Base-by-base conservation (phyloP, 1,140 invertebrate species). In the Macrocentrus cingulum region DNA sequence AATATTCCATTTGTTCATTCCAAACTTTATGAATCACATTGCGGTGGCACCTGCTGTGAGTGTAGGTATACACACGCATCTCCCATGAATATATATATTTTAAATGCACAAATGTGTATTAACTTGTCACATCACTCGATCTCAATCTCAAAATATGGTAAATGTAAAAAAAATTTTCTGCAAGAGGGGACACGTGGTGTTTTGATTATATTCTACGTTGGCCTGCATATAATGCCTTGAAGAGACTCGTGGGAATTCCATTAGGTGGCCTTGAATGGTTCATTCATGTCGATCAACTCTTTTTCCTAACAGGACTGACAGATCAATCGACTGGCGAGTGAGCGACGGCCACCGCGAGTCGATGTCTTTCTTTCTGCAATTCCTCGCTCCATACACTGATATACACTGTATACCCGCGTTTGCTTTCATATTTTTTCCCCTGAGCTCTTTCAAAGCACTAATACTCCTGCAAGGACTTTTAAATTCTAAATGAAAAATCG, bases 271-370 rank as follows among this genome's bases (percentile, higher is more conserved):
- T 78, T 78, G 75, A 77, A 78, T 76, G 75, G 75, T 77, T 77
- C 76, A 77, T 78, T 78, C 76, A 76, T 78, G 76, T 76, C 74
- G 75, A 77, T 77, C 73, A 73, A 77, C 68, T 76, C 68, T 72
- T 69, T 76, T 72, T 65, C 65, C 42, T 56, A 60, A 72, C 68
- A 66, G 66, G 72, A 67, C 75, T 78, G 75, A 78, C 72, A 75
- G 74, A 78, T 76, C 74, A 77, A 77, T 77, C 75, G 73, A 62
- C 57, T 59, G 15, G 42, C 39, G 25, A 57, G 48, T 13, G 39
- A 56, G 39, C 23, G 46, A 44, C 29, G 19, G 23, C 23, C 49
- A 25, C 22, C 37, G 36, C 19, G 34, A 59, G 29, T 34, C 44
- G 49, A 51, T 29, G 18, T 60, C 58, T 55, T 34, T 54, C 51